Evolutionary conservation across 1,140 invertebrate species (phyloP).

Genomic region (Hesperophylax magnus): DNA sequence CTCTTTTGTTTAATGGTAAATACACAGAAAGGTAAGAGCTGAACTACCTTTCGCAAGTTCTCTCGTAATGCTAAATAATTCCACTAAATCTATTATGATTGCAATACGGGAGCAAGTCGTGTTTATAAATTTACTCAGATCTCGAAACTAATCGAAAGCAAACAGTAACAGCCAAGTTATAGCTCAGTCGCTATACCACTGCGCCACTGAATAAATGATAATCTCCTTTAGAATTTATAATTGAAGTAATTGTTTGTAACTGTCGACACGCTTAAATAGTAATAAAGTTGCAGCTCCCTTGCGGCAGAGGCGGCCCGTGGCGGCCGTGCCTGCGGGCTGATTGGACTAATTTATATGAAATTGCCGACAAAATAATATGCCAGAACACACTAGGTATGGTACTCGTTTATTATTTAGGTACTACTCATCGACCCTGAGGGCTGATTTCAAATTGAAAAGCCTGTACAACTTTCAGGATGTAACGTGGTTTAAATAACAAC

Average conservation of each 20-base stretch:
- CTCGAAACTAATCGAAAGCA: constrained; percentile 32
- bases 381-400: too few species aligned
- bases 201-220: constrained; percentile 32
- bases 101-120: neutral
- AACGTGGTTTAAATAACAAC: too few species aligned
- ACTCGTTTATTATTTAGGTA: too few species aligned
- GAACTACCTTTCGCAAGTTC: neutral
- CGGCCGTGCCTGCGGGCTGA: constrained; percentile 35
- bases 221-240: constrained; percentile 28
- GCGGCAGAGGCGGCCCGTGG: neutral
- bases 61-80: too few species aligned
- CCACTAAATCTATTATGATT: too few species aligned
- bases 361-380: neutral
- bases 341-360: constrained; percentile 44
- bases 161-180: neutral
- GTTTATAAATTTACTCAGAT: neutral
- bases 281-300: neutral
- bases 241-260: constrained; percentile 46
- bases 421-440: too few species aligned
- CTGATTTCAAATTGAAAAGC: too few species aligned
- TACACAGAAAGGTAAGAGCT: too few species aligned
- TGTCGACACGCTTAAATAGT: constrained; percentile 40
- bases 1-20: too few species aligned
- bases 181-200: neutral
- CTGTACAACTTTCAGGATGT: too few species aligned